Percentiles rank a stretch among this genome's conserved stretches.
Conservation (phyloP, 2,888 invertebrate species). For the Drosophila antonietae region DNA sequence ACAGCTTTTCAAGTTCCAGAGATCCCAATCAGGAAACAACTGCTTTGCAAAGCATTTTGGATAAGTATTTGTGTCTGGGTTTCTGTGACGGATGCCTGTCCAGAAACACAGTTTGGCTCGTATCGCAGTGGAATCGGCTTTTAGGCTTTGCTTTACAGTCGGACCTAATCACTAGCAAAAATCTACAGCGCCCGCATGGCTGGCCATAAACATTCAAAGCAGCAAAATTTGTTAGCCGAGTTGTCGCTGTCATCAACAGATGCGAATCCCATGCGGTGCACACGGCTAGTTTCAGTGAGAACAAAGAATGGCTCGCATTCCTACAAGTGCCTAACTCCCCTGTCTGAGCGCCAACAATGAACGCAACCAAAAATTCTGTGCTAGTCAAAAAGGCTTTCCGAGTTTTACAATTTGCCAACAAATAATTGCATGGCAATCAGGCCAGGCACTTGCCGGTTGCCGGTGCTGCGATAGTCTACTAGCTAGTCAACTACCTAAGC, state of each 20-base stretch:
- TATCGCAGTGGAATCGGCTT: background rate
- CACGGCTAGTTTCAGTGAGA: slow-evolving; percentile 8
- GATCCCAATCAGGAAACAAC: slow-evolving; percentile 7
- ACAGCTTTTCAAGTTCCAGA: background rate
- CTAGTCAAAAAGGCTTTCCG: slow-evolving; percentile 1
- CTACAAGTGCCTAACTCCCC: slow-evolving; percentile 6
- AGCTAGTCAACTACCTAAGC: background rate
- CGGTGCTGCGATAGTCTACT: background rate
- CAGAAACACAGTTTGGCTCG: slow-evolving; percentile 1
- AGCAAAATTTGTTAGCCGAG: slow-evolving; percentile 36
- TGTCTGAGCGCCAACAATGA: slow-evolving; percentile 8
- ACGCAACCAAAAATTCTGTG: background rate
- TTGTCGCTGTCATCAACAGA: slow-evolving; percentile 41
- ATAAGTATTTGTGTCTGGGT: slow-evolving; percentile 34
- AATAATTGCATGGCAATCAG: slow-evolving; percentile 5
- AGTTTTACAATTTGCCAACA: slow-evolving; percentile 1
- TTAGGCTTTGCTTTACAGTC: slow-evolving; percentile 21
- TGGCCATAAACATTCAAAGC: slow-evolving; percentile 24
- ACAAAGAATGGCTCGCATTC: slow-evolving; percentile 11
- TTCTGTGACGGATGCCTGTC: slow-evolving; percentile 25
- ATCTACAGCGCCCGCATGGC: slow-evolving; percentile 43
- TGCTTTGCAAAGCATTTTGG: slow-evolving; percentile 13
- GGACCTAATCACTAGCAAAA: slow-evolving; percentile 39
- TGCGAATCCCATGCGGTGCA: slow-evolving; percentile 1
- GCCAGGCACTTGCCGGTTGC: background rate